Evolutionary conservation across 2,888 invertebrate genomes (phyloP).

Genomic region (Boloria euphrosyne): DNA sequence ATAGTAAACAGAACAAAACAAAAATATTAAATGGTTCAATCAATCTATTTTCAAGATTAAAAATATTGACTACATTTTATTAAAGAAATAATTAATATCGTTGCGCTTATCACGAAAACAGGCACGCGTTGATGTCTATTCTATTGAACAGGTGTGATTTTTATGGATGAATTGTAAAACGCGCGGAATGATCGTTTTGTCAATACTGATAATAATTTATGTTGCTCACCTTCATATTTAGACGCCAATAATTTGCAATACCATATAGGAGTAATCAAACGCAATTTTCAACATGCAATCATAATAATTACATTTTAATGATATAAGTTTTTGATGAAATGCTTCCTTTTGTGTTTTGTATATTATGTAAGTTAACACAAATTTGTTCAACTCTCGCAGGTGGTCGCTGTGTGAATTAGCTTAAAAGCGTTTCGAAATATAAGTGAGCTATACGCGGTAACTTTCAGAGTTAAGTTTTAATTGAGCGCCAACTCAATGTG

Average conservation of each 20-base stretch:
- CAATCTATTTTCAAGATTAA: no score
- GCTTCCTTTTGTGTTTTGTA: constrained; percentile 47
- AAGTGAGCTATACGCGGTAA: constrained; percentile 31
- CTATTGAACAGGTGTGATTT: constrained; percentile 43
- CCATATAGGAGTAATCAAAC: constrained; percentile 32
- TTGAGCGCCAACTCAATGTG: constrained; percentile 38
- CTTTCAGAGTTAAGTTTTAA: constrained; percentile 39
- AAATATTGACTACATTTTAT: background rate
- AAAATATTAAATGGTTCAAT: no score
- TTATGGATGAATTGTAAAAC: constrained; percentile 1
- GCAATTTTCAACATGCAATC: constrained; percentile 40
- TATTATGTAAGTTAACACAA: constrained; percentile 41
- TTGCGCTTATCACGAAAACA: background rate
- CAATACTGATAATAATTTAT: constrained; percentile 26
- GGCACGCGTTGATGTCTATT: constrained; percentile 74
- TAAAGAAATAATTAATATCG: background rate
- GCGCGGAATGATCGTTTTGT: constrained; percentile 5
- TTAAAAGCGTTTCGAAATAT: constrained; percentile 39
- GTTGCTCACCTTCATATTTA: constrained; percentile 30
- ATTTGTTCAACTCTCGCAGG: constrained; percentile 25
- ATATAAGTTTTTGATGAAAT: constrained; percentile 51
- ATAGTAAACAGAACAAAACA: no score
- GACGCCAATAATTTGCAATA: constrained; percentile 33
- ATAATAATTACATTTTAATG: constrained; percentile 52
- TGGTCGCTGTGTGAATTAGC: constrained; percentile 39